phyloP scores from a whole-genome alignment of 2,797 vertebrate species.

The Urophycis tenuis region DNA sequence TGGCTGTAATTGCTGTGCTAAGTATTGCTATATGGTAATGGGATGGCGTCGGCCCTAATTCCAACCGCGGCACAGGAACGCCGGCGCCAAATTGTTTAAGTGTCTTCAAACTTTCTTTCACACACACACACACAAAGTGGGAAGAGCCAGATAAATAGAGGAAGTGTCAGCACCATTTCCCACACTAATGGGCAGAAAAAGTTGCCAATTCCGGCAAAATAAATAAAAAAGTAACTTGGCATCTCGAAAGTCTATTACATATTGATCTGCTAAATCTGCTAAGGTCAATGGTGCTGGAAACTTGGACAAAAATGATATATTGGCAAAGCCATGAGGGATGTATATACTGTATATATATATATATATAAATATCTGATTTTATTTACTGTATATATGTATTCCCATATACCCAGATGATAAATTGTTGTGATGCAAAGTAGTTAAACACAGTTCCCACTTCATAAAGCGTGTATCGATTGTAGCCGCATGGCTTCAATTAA shows the following conservation, averaged over 20 bases:
- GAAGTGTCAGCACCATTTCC: slow-evolving; percentile 55
- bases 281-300: slow-evolving; percentile 38
- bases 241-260: slow-evolving; percentile 42
- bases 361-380: background rate
- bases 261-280: slow-evolving; percentile 49
- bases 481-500: slow-evolving; percentile 13
- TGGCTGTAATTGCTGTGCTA: background rate
- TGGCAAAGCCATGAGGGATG: background rate
- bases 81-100: background rate
- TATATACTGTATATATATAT: background rate
- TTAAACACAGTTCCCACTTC: slow-evolving; percentile 14
- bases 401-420: background rate
- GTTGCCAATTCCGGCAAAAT: slow-evolving; percentile 59
- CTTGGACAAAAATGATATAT: background rate
- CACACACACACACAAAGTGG: background rate
- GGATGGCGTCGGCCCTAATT: background rate
- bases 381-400: background rate
- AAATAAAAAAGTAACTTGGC: slow-evolving; percentile 24
- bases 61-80: background rate
- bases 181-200: slow-evolving; percentile 54
- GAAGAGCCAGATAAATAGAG: background rate
- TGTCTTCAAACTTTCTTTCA: background rate
- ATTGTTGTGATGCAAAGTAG: slow-evolving; percentile 12
- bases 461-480: slow-evolving; percentile 23
- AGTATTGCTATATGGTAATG: background rate